These are phyloP conservation scores for Pantherophis vulpinus DNA, from an alignment of 2,797 vertebrate genomes.

Conservation along the genomic window DNA sequence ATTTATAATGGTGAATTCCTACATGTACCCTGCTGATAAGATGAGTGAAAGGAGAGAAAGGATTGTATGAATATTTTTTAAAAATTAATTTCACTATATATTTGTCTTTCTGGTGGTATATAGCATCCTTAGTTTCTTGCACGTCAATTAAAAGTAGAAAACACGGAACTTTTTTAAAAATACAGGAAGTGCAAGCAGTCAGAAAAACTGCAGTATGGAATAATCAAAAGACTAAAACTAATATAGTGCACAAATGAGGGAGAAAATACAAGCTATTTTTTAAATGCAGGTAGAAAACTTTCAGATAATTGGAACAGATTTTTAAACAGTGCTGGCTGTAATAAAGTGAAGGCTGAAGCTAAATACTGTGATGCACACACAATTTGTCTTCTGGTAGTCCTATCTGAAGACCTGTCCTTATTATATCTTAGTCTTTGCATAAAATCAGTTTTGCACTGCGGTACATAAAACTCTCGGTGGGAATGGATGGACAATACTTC, in stretches of 20 bases:
- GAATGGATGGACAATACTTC: neutral
- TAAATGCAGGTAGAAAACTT: neutral
- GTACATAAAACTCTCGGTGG: neutral
- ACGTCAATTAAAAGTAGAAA: neutral
- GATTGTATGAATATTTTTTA: neutral
- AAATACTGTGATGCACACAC: neutral
- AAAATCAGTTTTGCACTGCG: neutral
- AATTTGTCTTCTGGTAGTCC: neutral
- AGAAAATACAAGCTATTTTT: neutral
- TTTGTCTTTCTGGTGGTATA: neutral
- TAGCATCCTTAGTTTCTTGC: neutral
- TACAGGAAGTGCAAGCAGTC: neutral
- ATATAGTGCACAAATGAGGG: neutral
- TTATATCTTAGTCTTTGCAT: neutral
- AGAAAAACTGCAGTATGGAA: neutral
- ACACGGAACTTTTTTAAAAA: neutral
- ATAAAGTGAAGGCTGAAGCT: neutral
- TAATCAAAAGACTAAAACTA: neutral
- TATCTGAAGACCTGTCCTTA: neutral
- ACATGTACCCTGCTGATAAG: neutral
- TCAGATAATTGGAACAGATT: neutral
- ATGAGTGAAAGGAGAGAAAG: neutral
- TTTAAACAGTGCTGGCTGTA: neutral
- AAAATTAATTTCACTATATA: neutral
- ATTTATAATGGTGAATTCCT: neutral